These are phyloP conservation scores for Chauna torquata DNA, from an alignment of 2,113 vertebrate genomes.

Conservation along the genomic window DNA sequence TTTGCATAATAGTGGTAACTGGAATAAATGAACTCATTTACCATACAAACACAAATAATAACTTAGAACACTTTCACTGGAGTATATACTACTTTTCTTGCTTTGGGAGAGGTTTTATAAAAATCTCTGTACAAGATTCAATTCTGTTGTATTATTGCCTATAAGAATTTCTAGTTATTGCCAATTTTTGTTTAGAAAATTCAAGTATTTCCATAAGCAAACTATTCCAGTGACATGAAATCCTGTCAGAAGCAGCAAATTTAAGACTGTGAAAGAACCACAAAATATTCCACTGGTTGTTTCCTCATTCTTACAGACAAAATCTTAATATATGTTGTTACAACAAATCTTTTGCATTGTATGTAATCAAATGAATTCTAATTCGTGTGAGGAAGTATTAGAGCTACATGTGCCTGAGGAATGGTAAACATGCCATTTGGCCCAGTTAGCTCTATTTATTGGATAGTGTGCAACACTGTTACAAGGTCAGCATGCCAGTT, in stretches of 20 bases:
- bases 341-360: neutral
- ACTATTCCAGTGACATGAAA: neutral
- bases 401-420: neutral
- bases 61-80: neutral
- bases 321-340: neutral
- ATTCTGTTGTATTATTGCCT: neutral
- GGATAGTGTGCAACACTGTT: neutral
- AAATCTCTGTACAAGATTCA: neutral
- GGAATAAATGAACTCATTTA: neutral
- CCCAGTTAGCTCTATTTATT: neutral
- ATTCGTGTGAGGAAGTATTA: neutral
- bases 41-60: neutral
- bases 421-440: neutral
- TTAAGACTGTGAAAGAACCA: neutral
- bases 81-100: neutral
- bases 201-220: neutral
- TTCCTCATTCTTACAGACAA: neutral
- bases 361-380: neutral
- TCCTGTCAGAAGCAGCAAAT: neutral
- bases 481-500: neutral
- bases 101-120: neutral
- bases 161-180: neutral
- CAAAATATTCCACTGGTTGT: neutral
- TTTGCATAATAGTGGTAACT: neutral
- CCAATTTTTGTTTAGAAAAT: neutral